Percentiles rank a stretch among this genome's conserved stretches.
Conservation (phyloP, 2,888 invertebrate species). For the Hypomecis punctinalis region DNA sequence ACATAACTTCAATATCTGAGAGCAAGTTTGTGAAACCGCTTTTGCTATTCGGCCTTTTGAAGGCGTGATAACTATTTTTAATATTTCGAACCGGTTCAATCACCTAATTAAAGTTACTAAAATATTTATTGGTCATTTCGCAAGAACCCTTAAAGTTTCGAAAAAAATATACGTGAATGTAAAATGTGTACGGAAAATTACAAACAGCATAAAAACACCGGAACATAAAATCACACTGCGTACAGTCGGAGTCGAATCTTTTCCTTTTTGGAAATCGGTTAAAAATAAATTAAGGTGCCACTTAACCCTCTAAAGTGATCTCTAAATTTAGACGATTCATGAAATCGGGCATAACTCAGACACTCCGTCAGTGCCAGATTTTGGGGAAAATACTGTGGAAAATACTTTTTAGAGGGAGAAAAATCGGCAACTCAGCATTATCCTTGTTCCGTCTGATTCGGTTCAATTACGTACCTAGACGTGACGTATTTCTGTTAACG, state of each 20-base stretch:
- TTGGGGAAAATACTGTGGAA: conserved; percentile 20
- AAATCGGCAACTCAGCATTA: conserved; percentile 39
- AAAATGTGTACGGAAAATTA: background rate
- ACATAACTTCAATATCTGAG: too few relatives aligned
- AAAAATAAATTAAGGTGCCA: background rate
- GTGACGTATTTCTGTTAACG: conserved; percentile 13
- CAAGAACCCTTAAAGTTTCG: too few relatives aligned
- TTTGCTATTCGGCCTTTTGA: too few relatives aligned
- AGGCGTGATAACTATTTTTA: too few relatives aligned
- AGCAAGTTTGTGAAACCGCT: too few relatives aligned
- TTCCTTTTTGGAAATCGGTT: background rate
- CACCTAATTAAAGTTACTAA: too few relatives aligned
- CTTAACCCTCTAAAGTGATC: conserved; percentile 6
- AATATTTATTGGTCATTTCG: too few relatives aligned
- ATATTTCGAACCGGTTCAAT: too few relatives aligned
- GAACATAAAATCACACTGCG: background rate
- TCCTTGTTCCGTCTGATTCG: conserved; percentile 42
- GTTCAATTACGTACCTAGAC: conserved; percentile 37
- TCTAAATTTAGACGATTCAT: conserved; percentile 19
- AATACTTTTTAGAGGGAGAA: conserved; percentile 24
- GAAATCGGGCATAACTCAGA: conserved; percentile 25
- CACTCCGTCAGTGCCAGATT: conserved; percentile 36
- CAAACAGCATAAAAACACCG: too few relatives aligned
- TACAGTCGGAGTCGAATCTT: background rate
- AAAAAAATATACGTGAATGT: background rate